Percentiles rank a stretch among this genome's conserved stretches.
Evolutionary conservation across 2,888 invertebrate genomes (phyloP).

Genomic region (Amphimallon solstitiale): DNA sequence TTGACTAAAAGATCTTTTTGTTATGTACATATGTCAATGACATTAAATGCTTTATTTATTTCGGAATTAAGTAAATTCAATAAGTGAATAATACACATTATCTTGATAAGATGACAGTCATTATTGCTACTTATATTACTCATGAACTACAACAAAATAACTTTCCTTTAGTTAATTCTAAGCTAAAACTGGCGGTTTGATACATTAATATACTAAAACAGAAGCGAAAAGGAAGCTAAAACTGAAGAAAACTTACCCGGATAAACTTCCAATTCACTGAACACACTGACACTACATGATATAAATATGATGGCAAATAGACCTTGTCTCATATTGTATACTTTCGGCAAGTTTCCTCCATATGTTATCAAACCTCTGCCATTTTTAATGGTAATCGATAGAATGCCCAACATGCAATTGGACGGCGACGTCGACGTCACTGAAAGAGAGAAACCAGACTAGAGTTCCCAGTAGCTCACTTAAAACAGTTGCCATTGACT

Average conservation of each 20-base stretch:
- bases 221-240: neutral
- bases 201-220: neutral
- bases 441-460: slow-evolving; percentile 33
- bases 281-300: slow-evolving; percentile 56
- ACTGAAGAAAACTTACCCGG: slow-evolving; percentile 53
- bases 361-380: slow-evolving; percentile 60
- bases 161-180: neutral
- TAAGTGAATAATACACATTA: no score
- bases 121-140: no score
- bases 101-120: no score
- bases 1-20: no score
- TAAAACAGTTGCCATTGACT: neutral
- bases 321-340: slow-evolving; percentile 58
- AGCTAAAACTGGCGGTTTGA: slow-evolving; percentile 9
- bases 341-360: slow-evolving; percentile 56
- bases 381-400: slow-evolving; percentile 60
- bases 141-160: no score
- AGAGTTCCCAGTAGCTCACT: neutral
- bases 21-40: no score
- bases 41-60: no score
- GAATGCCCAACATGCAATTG: slow-evolving; percentile 57
- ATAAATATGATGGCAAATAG: slow-evolving; percentile 55
- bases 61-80: no score
- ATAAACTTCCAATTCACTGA: slow-evolving; percentile 57
- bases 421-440: slow-evolving; percentile 53